Conservation (phyloP, 2,888 invertebrate species). For the Phragmatobia fuliginosa region DNA sequence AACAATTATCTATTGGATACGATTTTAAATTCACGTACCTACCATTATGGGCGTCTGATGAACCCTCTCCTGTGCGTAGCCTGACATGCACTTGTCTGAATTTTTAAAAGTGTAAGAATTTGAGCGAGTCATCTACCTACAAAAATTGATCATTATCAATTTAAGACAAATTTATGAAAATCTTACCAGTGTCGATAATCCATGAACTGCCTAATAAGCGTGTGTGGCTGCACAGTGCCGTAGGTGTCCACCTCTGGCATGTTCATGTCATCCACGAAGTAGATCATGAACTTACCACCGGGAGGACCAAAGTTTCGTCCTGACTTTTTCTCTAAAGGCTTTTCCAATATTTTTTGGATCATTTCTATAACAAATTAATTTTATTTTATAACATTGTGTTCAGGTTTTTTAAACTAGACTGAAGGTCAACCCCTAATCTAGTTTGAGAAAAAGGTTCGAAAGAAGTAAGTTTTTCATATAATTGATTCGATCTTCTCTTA, state of each 20-base stretch:
- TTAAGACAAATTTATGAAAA: background rate
- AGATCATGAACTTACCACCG: slow-evolving; percentile 96
- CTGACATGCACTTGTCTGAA: too few relatives aligned
- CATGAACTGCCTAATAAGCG: slow-evolving; percentile 96
- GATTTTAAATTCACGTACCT: too few relatives aligned
- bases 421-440: too few relatives aligned
- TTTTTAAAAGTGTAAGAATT: too few relatives aligned
- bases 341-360: slow-evolving; percentile 95
- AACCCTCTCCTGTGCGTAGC: too few relatives aligned
- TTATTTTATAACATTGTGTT: background rate
- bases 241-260: slow-evolving; percentile 98
- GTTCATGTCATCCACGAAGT: slow-evolving; percentile 98
- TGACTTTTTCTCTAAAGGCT: slow-evolving; percentile 97
- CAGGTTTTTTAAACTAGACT: too few relatives aligned
- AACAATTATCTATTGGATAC: too few relatives aligned
- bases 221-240: slow-evolving; percentile 98
- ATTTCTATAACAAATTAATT: slow-evolving; percentile 86
- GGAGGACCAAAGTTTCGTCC: slow-evolving; percentile 97
- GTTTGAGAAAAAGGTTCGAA: too few relatives aligned
- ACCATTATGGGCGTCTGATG: too few relatives aligned
- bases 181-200: slow-evolving; percentile 96
- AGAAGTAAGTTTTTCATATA: too few relatives aligned
- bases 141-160: too few relatives aligned
- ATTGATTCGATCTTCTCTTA: background rate
- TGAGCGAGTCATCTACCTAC: too few relatives aligned